Evolutionary conservation across 2,888 invertebrate genomes (phyloP).

Genomic region (Lutraria lutraria): DNA sequence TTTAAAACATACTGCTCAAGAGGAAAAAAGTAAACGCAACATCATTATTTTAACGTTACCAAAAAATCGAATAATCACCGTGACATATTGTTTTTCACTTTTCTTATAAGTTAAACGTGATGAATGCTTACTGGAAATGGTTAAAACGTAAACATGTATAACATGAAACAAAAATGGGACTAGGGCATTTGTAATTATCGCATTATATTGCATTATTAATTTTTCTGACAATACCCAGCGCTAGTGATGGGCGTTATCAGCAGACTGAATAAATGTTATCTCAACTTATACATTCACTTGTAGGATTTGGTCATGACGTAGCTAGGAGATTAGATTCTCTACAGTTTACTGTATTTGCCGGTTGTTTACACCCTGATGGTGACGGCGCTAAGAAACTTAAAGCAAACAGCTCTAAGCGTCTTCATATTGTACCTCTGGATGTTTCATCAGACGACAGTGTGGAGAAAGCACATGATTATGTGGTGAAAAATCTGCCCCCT

Average conservation of each 20-base stretch:
- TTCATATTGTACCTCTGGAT: slow-evolving; percentile 65
- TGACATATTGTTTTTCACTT: too few species aligned
- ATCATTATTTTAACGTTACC: too few species aligned
- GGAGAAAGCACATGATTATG: slow-evolving; percentile 61
- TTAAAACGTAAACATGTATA: too few species aligned
- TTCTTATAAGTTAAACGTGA: too few species aligned
- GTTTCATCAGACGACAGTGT: slow-evolving; percentile 63
- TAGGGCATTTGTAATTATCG: too few species aligned
- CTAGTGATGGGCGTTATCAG: background rate
- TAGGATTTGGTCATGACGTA: slow-evolving; percentile 72
- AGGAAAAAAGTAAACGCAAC: too few species aligned
- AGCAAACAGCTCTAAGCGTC: slow-evolving; percentile 42
- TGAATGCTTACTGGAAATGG: too few species aligned
- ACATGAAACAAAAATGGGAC: too few species aligned
- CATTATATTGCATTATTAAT: background rate
- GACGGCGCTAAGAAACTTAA: slow-evolving; percentile 60
- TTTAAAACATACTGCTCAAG: too few species aligned
- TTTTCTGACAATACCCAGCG: background rate
- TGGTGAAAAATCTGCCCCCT: slow-evolving; percentile 56
- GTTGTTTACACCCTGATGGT: slow-evolving; percentile 64
- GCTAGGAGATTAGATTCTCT: slow-evolving; percentile 66
- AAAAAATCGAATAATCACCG: too few species aligned
- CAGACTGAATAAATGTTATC: too few species aligned
- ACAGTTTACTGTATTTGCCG: slow-evolving; percentile 72
- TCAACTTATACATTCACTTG: background rate